These are phyloP conservation scores for Aeoliscus strigatus DNA, from an alignment of 2,797 vertebrate genomes.

Conservation along the genomic window DNA sequence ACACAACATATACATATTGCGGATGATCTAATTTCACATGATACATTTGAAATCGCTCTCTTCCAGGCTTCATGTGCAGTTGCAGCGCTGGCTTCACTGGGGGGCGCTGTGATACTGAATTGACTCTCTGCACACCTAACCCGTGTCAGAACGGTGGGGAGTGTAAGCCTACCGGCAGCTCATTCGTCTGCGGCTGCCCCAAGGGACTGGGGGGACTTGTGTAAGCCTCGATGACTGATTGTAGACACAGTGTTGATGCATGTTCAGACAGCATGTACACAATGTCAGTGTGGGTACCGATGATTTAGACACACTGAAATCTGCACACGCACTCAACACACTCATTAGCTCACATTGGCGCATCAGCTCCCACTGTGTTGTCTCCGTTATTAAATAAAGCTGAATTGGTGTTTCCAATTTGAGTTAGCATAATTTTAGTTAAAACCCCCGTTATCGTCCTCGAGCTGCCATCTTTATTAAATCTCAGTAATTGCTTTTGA, in stretches of 20 bases:
- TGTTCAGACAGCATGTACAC: conserved; percentile 1
- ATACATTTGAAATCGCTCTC: conserved; percentile 16
- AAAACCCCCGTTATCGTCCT: conserved; percentile 57
- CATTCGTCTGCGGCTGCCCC: conserved; percentile 88
- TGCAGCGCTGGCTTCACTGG: conserved; percentile 89
- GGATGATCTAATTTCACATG: background rate
- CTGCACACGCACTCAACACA: conserved; percentile 7
- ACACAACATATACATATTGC: too few species aligned
- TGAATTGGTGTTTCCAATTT: conserved; percentile 44
- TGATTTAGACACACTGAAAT: conserved; percentile 14
- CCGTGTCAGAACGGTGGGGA: conserved; percentile 89
- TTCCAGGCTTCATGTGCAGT: conserved; percentile 84
- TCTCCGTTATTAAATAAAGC: conserved; percentile 22
- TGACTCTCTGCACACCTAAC: conserved; percentile 89
- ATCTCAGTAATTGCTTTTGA: conserved; percentile 52
- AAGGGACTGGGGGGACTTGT: conserved; percentile 83
- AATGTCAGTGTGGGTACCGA: conserved; percentile 1
- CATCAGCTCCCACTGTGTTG: conserved; percentile 9
- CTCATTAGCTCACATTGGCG: conserved; percentile 29
- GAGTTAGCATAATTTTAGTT: conserved; percentile 50
- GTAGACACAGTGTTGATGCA: conserved; percentile 6
- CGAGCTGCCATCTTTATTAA: conserved; percentile 48
- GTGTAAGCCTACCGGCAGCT: conserved; percentile 81
- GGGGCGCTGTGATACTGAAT: conserved; percentile 85
- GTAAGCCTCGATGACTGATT: conserved; percentile 62